Base-by-base conservation (phyloP, 2,113 vertebrate genomes). In the Ciconia boyciana region DNA sequence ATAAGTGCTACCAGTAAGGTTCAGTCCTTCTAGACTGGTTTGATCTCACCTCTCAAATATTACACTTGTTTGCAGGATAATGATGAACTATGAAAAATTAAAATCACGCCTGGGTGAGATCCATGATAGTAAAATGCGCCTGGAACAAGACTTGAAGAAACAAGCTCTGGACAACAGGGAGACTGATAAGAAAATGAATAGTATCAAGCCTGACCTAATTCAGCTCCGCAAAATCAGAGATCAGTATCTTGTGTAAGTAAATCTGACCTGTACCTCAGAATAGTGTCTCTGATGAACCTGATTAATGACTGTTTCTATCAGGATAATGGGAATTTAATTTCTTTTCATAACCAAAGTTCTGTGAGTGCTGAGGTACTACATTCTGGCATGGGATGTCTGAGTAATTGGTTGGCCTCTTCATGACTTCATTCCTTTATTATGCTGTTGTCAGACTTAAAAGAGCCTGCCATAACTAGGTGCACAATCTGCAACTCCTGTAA, bases 101-200 rank as follows among this genome's bases (percentile, higher is more conserved):
- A 99, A 99, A 97, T 99, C 98, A 61, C 99, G 99, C 83, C 98
- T 99, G 61, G 99, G 98, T 77, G 99, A 99, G 97, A 99, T 99
- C 96, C 99, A 99, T 39, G 99, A 99, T 95, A 99, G 99, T 92
- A 99, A 99, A 98, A 98, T 99, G 94, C 98, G 99, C 86, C 97
- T 99, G 94, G 99, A 99, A 94, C 98, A 99, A 92, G 99, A 99
- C 97, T 98, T 99, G 98, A 99, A 98, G 96, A 99, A 98, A 62
- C 99, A 99, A 98, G 99, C 99, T 87, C 98, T 99, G 97, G 99
- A 99, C 98, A 99, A 99, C 98, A 98, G 99, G 55, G 99, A 99
- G 98, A 99, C 98, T 15, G 99, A 99, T 98, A 99, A 99, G 97
- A 99, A 99, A 98, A 99, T 99, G 97, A 99, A 99, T 95, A 99